Evolutionary conservation across 2,888 invertebrate genomes (phyloP).

Genomic region (Melangyna quadrimaculata): DNA sequence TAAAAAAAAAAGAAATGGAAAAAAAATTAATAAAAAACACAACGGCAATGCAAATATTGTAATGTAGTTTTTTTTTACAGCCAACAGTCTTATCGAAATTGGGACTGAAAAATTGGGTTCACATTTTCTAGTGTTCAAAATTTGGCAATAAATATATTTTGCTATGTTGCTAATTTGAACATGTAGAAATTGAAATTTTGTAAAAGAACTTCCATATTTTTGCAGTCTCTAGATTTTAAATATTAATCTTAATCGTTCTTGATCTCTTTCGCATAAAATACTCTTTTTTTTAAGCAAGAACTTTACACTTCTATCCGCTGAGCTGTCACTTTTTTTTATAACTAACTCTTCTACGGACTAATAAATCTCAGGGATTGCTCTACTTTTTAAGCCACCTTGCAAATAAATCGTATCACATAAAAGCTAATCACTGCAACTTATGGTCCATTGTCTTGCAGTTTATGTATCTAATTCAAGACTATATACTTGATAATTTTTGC

Average conservation of each 20-base stretch:
- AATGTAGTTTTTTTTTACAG: no score
- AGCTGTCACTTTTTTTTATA: neutral
- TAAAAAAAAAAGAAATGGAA: no score
- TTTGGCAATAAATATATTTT: no score
- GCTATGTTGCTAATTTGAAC: no score
- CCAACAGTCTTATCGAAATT: no score
- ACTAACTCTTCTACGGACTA: neutral
- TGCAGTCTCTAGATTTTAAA: no score
- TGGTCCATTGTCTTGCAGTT: slow-evolving; percentile 35
- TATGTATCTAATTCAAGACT: slow-evolving; percentile 30
- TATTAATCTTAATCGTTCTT: neutral
- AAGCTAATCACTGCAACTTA: slow-evolving; percentile 17
- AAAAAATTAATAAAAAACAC: no score
- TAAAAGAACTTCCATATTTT: no score
- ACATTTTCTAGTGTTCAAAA: no score
- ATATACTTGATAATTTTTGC: slow-evolving; percentile 12
- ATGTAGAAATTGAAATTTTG: no score
- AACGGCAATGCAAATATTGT: no score
- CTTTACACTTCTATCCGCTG: neutral
- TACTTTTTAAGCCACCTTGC: slow-evolving; percentile 14
- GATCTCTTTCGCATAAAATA: neutral
- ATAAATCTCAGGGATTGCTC: neutral
- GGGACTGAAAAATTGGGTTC: no score
- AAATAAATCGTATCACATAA: slow-evolving; percentile 3
- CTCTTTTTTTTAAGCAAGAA: neutral